Base-by-base conservation (phyloP, 2,113 vertebrate genomes). In the crab-eating macaque (Macaca fascicularis) region DNA sequence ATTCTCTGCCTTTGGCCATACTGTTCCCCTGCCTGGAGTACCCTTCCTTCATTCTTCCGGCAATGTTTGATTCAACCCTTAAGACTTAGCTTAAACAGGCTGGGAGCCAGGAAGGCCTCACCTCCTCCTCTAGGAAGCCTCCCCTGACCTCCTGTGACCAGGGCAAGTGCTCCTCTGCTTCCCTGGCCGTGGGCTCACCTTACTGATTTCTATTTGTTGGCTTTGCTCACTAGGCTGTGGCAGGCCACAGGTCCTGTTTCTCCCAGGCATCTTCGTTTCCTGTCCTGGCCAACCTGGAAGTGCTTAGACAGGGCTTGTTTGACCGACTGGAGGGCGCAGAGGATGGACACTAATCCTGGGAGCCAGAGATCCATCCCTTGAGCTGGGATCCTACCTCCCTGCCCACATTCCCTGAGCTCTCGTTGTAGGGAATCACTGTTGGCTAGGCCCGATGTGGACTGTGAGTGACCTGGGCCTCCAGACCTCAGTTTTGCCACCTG, bases 181-280 rank as follows among this genome's bases (percentile, higher is more conserved):
- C 20, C 38, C 59, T 4, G 0, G 14, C 52, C 43, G 27, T 2
- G 35, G 14, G 2, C 16, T n/a, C 19, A 3, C 5, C 0, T 40
- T 7, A 8, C 14, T 20, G 52, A 50, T 50, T 76, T n/a, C 93
- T 48, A 3, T 45, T 22, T 5, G 6, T 55, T 35, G 0, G 10
- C 8, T 30, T n/a, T 22, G 40, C 13, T 40, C 17, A 14, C 5
- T 7, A 27, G 20, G 25, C 88, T 20, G 19, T 32, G 30, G 80
- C 27, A 16, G 11, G 22, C 59, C 23, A 9, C 45, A 30, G 14
- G 7, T 10, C 64, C 43, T 22, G 27, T 43, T n/a, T 52, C 14
- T 80, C 45, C 48, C 10, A 0, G 7, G 59, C 1, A 5, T 52
- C 88, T 61, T 35, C 0, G 9, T 72, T 40, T 67, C 43, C 43